Evolutionary conservation across 2,113 vertebrate species (phyloP).

Genomic region (Isichthys henryi): DNA sequence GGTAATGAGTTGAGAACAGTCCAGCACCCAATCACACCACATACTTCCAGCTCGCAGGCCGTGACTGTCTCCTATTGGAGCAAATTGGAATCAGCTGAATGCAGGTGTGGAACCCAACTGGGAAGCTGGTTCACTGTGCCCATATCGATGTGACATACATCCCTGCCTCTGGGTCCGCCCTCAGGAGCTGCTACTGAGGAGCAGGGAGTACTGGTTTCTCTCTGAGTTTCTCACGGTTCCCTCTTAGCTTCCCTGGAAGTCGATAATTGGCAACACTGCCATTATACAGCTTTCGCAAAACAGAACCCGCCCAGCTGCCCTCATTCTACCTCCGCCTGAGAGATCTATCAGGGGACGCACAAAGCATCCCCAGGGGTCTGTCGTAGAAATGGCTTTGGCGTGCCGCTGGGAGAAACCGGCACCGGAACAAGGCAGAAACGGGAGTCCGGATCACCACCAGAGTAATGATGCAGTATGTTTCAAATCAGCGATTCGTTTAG

Average conservation of each 20-base stretch:
- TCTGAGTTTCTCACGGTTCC: not conserved
- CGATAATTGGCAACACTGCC: not conserved
- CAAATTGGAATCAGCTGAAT: not conserved
- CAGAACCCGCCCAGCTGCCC: not conserved
- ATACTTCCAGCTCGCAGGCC: not conserved
- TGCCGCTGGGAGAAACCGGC: not conserved
- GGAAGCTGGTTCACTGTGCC: not conserved
- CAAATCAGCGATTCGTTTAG: not conserved
- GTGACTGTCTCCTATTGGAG: not conserved
- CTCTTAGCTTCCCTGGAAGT: not conserved
- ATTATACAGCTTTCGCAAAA: not conserved
- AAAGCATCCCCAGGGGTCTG: not conserved
- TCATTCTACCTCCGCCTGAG: too few species aligned
- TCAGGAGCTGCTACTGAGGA: not conserved
- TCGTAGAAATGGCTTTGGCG: not conserved
- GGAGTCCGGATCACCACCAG: not conserved
- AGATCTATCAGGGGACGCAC: not conserved
- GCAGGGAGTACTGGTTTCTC: not conserved
- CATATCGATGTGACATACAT: not conserved
- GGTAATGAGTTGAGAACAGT: not conserved
- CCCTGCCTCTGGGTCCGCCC: not conserved
- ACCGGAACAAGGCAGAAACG: not conserved
- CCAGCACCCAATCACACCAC: not conserved
- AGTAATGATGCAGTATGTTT: not conserved
- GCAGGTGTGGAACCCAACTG: not conserved